Percentiles rank a stretch among this genome's conserved stretches.
Evolutionary conservation across 2,888 invertebrate species (phyloP).

Genomic region (Xestia sexstrigata): DNA sequence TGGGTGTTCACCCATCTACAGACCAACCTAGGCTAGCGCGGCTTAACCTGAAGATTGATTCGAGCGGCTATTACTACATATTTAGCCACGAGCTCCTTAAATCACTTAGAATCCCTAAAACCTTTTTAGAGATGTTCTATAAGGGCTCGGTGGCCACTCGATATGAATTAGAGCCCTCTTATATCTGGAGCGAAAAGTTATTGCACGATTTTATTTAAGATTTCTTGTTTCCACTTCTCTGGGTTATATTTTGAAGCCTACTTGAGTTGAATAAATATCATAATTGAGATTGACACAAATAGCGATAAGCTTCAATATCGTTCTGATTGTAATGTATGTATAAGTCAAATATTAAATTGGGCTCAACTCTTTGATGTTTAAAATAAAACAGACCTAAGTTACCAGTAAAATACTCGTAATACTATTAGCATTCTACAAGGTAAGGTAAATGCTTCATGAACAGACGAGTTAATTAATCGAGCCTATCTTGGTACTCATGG

Average conservation of each 20-base stretch:
- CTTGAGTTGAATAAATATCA: background rate
- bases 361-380: background rate
- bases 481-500: background rate
- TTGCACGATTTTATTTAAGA: constrained; percentile 3
- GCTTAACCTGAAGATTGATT: too few species aligned
- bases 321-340: background rate
- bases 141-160: constrained; percentile 3
- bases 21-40: too few species aligned
- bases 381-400: background rate
- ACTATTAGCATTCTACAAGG: background rate
- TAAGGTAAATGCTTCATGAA: background rate
- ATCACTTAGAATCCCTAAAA: constrained; percentile 13
- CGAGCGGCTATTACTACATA: too few species aligned
- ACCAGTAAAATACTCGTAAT: background rate
- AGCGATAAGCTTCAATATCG: background rate
- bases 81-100: too few species aligned
- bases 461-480: background rate
- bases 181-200: constrained; percentile 10
- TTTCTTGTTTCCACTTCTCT: constrained; percentile 5
- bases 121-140: constrained; percentile 14
- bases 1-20: too few species aligned
- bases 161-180: constrained; percentile 19
- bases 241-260: background rate
- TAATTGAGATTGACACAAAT: background rate
- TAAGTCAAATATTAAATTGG: background rate